Conservation (phyloP, 1,140 invertebrate genomes). For the Apis cerana region DNA sequence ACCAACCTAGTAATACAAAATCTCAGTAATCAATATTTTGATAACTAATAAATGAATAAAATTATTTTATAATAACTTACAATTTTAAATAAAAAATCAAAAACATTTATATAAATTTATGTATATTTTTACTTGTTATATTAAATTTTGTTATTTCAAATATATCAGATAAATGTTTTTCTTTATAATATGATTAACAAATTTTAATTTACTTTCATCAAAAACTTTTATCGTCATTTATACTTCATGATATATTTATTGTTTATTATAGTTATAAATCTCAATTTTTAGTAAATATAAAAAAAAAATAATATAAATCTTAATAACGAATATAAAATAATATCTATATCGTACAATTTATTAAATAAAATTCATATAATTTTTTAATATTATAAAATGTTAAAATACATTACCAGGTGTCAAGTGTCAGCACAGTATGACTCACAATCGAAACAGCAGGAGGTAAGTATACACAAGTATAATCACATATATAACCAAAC, state of each 20-base stretch:
- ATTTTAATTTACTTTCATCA: background rate
- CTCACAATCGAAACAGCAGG: slow-evolving; percentile 49
- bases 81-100: background rate
- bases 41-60: background rate
- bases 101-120: background rate
- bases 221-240: background rate
- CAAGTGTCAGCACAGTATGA: slow-evolving; percentile 54
- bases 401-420: slow-evolving; percentile 35
- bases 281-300: background rate
- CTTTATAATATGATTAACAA: background rate
- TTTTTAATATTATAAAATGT: background rate
- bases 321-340: too few species aligned
- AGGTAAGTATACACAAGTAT: slow-evolving; percentile 23
- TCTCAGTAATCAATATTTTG: slow-evolving; percentile 4
- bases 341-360: background rate
- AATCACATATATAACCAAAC: slow-evolving; percentile 47
- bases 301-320: too few species aligned
- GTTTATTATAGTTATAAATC: background rate
- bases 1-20: slow-evolving; percentile 37
- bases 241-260: too few species aligned
- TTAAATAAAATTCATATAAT: background rate
- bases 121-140: background rate
- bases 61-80: too few species aligned
- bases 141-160: background rate
- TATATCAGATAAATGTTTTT: background rate